Conservation (phyloP, 2,888 invertebrate genomes). For the Phyllotreta striolata region DNA sequence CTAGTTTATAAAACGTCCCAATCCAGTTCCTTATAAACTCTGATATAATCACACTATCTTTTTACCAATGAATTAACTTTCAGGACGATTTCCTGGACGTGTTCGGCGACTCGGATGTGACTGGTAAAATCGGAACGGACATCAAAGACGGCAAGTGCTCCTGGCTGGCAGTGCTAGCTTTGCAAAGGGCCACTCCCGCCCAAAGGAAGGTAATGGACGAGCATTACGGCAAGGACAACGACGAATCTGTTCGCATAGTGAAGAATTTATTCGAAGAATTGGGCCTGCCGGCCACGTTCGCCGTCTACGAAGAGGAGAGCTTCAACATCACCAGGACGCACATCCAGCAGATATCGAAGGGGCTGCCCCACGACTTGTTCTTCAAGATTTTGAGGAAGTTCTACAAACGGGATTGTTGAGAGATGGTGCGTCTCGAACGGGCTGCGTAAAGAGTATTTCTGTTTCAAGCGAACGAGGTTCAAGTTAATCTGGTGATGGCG, state of each 20-base stretch:
- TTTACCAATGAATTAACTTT: background rate
- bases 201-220: slow-evolving; percentile 79
- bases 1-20: slow-evolving; percentile 5
- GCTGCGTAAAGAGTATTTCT: too few species aligned
- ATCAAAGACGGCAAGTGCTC: slow-evolving; percentile 96
- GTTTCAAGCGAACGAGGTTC: too few species aligned
- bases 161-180: slow-evolving; percentile 91
- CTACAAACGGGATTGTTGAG: slow-evolving; percentile 73
- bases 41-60: too few species aligned
- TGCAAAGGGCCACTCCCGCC: slow-evolving; percentile 76
- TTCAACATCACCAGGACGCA: slow-evolving; percentile 83
- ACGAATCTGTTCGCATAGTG: slow-evolving; percentile 72
- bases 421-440: background rate
- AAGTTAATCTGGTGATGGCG: too few species aligned
- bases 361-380: slow-evolving; percentile 82
- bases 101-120: slow-evolving; percentile 84
- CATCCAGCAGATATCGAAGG: slow-evolving; percentile 84
- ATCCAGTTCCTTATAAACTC: too few species aligned
- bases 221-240: slow-evolving; percentile 76
- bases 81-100: slow-evolving; percentile 91
- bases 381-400: slow-evolving; percentile 83
- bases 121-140: slow-evolving; percentile 91
- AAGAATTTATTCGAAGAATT: slow-evolving; percentile 81
- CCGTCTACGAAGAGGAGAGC: slow-evolving; percentile 83
- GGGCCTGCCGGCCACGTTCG: slow-evolving; percentile 77